phyloP scores from a whole-genome alignment of 2,797 vertebrate species.

The Tympanoctomys barrerae region DNA sequence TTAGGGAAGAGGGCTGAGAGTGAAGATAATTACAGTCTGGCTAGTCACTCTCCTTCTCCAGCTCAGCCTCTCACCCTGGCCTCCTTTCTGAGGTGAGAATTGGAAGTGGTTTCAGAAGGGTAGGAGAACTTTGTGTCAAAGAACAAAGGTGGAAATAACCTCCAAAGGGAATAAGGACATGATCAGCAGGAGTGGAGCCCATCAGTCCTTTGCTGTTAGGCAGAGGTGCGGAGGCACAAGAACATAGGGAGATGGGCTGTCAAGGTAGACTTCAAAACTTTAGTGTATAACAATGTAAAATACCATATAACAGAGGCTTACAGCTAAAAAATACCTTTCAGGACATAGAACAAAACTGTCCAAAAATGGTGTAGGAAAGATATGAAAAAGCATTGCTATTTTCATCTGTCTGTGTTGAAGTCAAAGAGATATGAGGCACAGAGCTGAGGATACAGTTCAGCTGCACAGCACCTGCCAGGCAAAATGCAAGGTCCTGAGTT shows the following conservation, averaged over 20 bases:
- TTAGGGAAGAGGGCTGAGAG: conserved; percentile 52
- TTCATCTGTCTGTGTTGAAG: conserved; percentile 68
- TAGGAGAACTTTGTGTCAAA: conserved; percentile 69
- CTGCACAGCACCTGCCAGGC: no score
- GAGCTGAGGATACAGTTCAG: no score
- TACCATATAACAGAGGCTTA: conserved; percentile 1
- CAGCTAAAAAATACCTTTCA: neutral
- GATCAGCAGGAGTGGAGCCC: conserved; percentile 59
- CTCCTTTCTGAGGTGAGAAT: conserved; percentile 82
- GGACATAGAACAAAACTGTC: neutral
- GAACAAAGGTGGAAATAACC: conserved; percentile 80
- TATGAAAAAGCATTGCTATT: neutral
- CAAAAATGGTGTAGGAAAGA: neutral
- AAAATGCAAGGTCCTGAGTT: no score
- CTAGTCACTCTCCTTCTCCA: conserved; percentile 35
- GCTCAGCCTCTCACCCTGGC: conserved; percentile 50
- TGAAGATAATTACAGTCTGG: conserved; percentile 66
- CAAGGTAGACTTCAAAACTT: neutral
- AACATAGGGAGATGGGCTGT: conserved; percentile 41
- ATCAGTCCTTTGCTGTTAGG: neutral
- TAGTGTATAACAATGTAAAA: conserved; percentile 40
- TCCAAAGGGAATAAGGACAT: neutral
- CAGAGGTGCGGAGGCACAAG: neutral
- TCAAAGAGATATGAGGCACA: neutral
- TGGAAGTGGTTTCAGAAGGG: conserved; percentile 78